Base-by-base conservation (phyloP, 2,888 invertebrate genomes). In the Drosophila mettleri region DNA sequence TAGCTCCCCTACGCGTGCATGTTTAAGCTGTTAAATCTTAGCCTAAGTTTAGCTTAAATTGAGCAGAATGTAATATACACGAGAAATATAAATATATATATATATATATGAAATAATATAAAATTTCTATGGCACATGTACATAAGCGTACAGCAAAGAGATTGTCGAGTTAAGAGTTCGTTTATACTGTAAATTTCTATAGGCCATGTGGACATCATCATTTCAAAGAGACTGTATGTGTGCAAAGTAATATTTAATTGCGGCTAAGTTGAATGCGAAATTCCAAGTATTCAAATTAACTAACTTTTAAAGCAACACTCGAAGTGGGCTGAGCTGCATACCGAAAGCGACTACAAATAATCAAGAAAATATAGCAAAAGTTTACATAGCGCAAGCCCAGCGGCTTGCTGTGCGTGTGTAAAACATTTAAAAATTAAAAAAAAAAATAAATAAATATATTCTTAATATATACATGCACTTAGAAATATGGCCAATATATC, bases 191-290 rank as follows among this genome's bases (percentile, higher is more conserved):
- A 79, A 54, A 70, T 59, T 70, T 78, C 74, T 76, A 75, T 65
- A 74, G 79, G 78, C 74, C 70, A 61, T 62, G 64, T 64, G 74
- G 74, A 69, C 38, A 74, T 63, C 38, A 74, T 63, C 48, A 60
- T 67, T 73, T 14, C 45, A 80, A 74, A 76, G 85, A 84, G 84
- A 84, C 84, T 84, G 84, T 84, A 73, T 86, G 82, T 79, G 87
- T 84, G 84, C 84, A 84, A 84, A 84, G 75, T 73, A 80, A 74
- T 45, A 55, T 69, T 63, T 60, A 75, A 68, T 49, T 62, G 59
- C 71, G 22, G 52, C 46, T 57, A 36, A 78, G 59, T 38, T 43
- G 46, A 61, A 60, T 65, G 62, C 54, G 5, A 16, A 58, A 59
- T 33, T 62, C 24, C 33, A 63, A 52, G 33, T 34, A 22, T 14